Percentiles rank a stretch among this genome's conserved stretches.
Evolutionary conservation across 1,140 invertebrate genomes (phyloP).

Genomic region (Heliconius nattereri): DNA sequence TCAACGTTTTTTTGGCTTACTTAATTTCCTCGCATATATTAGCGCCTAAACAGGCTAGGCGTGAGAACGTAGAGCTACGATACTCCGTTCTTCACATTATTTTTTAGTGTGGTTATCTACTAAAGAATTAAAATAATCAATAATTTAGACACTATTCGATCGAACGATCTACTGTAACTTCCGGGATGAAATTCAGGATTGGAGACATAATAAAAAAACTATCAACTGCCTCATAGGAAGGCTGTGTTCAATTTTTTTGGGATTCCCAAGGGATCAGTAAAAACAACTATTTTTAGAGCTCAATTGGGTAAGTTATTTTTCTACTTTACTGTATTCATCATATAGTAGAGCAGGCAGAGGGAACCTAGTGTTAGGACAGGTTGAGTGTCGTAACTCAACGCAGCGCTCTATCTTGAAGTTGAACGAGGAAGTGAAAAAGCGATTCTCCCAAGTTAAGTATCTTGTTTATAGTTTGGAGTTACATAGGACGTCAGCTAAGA

Average conservation of each 20-base stretch:
- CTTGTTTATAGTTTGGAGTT: neutral
- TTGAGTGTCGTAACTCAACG: neutral
- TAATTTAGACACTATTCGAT: no score
- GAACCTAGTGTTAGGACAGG: neutral
- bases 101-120: no score
- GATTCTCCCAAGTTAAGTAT: neutral
- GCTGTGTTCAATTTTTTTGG: no score
- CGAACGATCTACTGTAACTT: no score
- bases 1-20: no score
- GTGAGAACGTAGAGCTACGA: neutral
- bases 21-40: no score
- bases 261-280: neutral
- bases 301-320: neutral
- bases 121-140: no score
- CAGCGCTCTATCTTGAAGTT: neutral
- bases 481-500: neutral
- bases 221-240: no score
- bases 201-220: no score
- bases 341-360: neutral
- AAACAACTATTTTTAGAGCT: neutral
- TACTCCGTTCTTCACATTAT: neutral
- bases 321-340: neutral
- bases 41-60: no score
- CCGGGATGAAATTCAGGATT: no score
- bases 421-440: neutral